Conservation (phyloP, 2,113 vertebrate genomes). For the Platysteira castanea region DNA sequence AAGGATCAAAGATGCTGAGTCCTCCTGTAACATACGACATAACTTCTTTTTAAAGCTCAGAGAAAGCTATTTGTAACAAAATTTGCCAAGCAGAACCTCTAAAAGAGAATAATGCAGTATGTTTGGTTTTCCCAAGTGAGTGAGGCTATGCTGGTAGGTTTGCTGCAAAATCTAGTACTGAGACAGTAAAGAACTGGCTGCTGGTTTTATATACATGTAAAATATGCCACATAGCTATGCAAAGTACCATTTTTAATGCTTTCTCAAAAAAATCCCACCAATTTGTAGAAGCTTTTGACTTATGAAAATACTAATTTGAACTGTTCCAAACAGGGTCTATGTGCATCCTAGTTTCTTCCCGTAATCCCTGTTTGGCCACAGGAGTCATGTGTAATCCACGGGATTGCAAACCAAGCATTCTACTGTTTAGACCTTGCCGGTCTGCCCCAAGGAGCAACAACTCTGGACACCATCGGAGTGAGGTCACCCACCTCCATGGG, state of each 20-base stretch:
- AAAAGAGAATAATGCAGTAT: neutral
- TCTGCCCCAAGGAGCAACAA: neutral
- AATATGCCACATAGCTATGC: neutral
- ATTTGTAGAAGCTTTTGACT: neutral
- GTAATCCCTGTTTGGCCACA: neutral
- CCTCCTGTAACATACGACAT: neutral
- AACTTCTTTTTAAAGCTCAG: neutral
- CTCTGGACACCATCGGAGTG: neutral
- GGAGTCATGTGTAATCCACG: fast-evolving
- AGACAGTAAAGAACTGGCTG: neutral
- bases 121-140: neutral
- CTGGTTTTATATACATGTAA: neutral
- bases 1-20: neutral
- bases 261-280: neutral
- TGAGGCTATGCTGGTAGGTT: neutral
- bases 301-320: neutral
- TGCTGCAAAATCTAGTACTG: neutral
- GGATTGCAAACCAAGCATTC: neutral
- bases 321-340: fast-evolving
- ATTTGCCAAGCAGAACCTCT: neutral
- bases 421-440: neutral
- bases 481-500: fast-evolving
- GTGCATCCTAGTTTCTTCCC: neutral
- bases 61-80: neutral
- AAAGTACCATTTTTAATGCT: neutral